A percentile compares a stretch with the other conserved stretches of the same genome.
phyloP scores from a whole-genome alignment of 2,888 invertebrate species.

The Pycnomerus fuliginosus region DNA sequence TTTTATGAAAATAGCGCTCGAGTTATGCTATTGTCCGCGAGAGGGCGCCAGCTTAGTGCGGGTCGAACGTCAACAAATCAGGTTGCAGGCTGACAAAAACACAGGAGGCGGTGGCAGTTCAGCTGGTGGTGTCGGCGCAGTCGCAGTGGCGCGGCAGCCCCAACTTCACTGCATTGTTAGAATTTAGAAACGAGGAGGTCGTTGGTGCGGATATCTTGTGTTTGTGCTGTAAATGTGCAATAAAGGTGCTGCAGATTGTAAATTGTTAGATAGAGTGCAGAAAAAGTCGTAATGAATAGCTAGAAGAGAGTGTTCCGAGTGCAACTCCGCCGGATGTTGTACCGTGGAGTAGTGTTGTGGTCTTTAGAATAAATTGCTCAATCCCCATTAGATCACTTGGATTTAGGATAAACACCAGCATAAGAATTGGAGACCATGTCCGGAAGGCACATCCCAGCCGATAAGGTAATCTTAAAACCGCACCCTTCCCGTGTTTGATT shows the following conservation, averaged over 20 bases:
- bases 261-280: constrained; percentile 3
- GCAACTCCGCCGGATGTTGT: constrained; percentile 20
- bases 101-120: constrained; percentile 1
- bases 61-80: not conserved
- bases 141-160: not conserved
- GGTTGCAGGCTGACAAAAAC: not conserved
- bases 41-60: not conserved
- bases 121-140: constrained; percentile 1
- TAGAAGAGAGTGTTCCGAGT: constrained; percentile 24
- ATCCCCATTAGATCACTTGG: constrained; percentile 27
- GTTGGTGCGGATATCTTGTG: not conserved
- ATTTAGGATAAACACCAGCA: constrained; percentile 20
- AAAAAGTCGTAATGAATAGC: constrained; percentile 24
- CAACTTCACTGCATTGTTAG: constrained; percentile 38
- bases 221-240: not conserved
- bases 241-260: not conserved
- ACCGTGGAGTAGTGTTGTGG: constrained; percentile 44
- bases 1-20: too few relatives aligned
- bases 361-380: constrained; percentile 30
- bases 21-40: not conserved
- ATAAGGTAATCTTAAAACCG: constrained; percentile 69
- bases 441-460: constrained; percentile 79
- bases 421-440: constrained; percentile 62
- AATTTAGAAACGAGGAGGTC: constrained; percentile 19
- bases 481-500: constrained; percentile 44